Evolutionary conservation across 2,888 invertebrate species (phyloP).

Genomic region (Crocallis elinguaria): DNA sequence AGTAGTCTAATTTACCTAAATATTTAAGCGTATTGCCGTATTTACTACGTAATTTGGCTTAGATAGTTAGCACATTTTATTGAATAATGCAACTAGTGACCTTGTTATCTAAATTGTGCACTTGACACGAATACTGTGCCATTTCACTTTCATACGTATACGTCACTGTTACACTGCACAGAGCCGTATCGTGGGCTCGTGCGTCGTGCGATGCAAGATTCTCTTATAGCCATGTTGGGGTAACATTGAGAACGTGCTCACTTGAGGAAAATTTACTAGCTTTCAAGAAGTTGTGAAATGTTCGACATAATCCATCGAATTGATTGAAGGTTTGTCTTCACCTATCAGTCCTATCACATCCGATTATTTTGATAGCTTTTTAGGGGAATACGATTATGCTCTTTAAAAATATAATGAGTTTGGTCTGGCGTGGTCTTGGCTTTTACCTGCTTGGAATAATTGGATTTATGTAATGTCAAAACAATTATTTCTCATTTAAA

Average conservation of each 20-base stretch:
- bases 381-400: not conserved
- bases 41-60: constrained; percentile 20
- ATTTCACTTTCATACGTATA: constrained; percentile 82
- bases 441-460: not conserved
- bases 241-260: constrained; percentile 12
- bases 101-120: constrained; percentile 84
- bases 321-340: not conserved
- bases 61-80: constrained; percentile 49
- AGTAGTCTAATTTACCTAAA: not conserved
- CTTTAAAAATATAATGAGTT: not conserved
- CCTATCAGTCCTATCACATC: not conserved
- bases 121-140: constrained; percentile 83
- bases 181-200: constrained; percentile 50
- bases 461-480: not conserved
- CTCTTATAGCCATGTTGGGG: constrained; percentile 28
- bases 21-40: constrained; percentile 11
- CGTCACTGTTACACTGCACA: constrained; percentile 56
- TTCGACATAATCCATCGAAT: not conserved
- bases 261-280: constrained; percentile 7
- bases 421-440: not conserved
- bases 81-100: constrained; percentile 78
- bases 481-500: not conserved
- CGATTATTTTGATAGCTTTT: not conserved
- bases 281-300: constrained; percentile 11
- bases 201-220: constrained; percentile 41